Conservation (phyloP, 2,797 vertebrate genomes). For the Neostethus bicornis region DNA sequence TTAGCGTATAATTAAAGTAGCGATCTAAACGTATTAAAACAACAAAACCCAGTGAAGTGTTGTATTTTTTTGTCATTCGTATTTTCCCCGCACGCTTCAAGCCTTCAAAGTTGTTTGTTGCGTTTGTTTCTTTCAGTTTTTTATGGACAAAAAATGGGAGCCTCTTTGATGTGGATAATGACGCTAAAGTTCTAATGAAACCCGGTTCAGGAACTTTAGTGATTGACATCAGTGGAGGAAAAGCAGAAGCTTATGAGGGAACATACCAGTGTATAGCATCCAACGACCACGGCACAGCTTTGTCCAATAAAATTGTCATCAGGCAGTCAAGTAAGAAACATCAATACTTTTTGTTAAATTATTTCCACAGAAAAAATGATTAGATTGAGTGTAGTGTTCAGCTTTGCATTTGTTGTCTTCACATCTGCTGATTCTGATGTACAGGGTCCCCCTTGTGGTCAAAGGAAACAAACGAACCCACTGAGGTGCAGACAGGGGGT, state of each 20-base stretch:
- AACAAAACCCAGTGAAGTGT: neutral
- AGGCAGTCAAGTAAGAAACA: constrained; percentile 90
- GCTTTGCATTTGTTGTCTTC: constrained; percentile 7
- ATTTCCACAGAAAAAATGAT: neutral
- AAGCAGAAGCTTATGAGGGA: constrained; percentile 92
- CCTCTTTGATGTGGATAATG: constrained; percentile 94
- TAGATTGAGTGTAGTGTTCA: neutral
- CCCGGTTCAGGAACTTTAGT: constrained; percentile 90
- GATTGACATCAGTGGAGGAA: constrained; percentile 91
- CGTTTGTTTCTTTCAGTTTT: constrained; percentile 79
- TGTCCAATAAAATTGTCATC: constrained; percentile 92
- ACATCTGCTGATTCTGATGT: constrained; percentile 53
- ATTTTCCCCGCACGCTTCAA: neutral
- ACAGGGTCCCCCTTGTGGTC: constrained; percentile 97
- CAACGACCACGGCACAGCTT: constrained; percentile 90
- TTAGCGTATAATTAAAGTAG: neutral
- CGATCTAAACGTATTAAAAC: constrained; percentile 3
- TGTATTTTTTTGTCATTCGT: neutral
- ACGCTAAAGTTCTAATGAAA: constrained; percentile 89
- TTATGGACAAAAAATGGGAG: constrained; percentile 96
- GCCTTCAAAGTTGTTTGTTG: neutral
- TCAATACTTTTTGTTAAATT: neutral
- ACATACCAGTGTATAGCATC: constrained; percentile 93
- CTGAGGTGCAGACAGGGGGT: constrained; percentile 85
- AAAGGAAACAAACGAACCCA: constrained; percentile 91